A percentile compares a stretch with the other conserved stretches of the same genome.
These are phyloP conservation scores for Phytoseiulus persimilis DNA, from an alignment of 2,888 invertebrate species.

Conservation along the genomic window DNA sequence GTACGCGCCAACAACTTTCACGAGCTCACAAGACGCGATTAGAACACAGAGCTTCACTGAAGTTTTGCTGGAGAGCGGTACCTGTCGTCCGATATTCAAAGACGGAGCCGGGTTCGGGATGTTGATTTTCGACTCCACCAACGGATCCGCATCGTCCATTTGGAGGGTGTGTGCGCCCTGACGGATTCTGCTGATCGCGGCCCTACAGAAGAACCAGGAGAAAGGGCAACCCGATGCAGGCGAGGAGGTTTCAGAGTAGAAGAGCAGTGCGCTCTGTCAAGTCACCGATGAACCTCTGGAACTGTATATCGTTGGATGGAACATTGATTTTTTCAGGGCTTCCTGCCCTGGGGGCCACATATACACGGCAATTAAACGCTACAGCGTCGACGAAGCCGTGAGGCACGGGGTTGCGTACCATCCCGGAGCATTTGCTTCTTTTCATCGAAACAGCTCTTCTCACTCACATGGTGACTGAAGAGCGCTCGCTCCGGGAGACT, in stretches of 20 bases:
- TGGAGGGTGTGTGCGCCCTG: background rate
- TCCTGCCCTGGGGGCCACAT: too few relatives aligned
- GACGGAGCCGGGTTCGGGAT: background rate
- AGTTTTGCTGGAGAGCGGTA: background rate
- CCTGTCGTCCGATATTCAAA: background rate
- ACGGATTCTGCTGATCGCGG: background rate
- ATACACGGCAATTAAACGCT: too few relatives aligned
- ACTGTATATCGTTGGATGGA: background rate
- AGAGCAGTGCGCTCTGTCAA: background rate
- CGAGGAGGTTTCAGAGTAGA: background rate
- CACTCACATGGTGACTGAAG: too few relatives aligned
- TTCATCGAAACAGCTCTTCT: too few relatives aligned
- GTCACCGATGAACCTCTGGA: too few relatives aligned
- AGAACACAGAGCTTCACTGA: background rate
- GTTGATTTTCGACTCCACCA: background rate
- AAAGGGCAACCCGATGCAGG: background rate
- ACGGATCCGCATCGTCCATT: background rate
- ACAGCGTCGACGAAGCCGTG: too few relatives aligned
- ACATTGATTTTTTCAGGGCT: background rate
- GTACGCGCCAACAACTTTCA: constrained; percentile 11
- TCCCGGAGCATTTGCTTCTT: too few relatives aligned
- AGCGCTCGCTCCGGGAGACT: too few relatives aligned
- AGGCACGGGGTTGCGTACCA: too few relatives aligned
- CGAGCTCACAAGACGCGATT: background rate
- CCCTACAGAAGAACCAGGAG: background rate